Conservation (phyloP, 2,113 vertebrate genomes). For the Myotis yumanensis region DNA sequence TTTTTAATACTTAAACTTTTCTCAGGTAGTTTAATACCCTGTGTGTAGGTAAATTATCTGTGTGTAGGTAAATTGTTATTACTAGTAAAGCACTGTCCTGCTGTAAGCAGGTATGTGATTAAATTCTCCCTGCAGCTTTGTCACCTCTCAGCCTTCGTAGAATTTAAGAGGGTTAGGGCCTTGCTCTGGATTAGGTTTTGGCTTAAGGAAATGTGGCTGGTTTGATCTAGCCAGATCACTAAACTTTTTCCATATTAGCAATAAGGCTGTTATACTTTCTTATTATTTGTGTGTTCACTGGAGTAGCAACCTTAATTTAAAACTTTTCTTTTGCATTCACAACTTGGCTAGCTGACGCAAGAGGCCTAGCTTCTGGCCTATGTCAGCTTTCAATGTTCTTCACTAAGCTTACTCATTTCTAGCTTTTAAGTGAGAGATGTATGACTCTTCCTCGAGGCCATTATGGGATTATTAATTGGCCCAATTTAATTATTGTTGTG, state of each 20-base stretch:
- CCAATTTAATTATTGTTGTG: background rate
- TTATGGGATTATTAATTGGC: background rate
- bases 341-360: background rate
- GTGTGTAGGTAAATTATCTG: too few relatives aligned
- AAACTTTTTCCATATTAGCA: background rate
- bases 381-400: background rate
- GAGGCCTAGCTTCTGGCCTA: background rate
- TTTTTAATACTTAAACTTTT: constrained; percentile 58
- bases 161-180: background rate
- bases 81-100: background rate
- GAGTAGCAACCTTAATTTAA: background rate
- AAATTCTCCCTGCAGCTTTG: background rate
- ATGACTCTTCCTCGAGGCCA: background rate
- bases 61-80: constrained; percentile 33
- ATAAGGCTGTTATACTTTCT: background rate
- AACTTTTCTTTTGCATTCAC: background rate
- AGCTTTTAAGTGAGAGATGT: background rate
- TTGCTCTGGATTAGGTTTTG: background rate
- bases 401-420: background rate
- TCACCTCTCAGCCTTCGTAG: background rate
- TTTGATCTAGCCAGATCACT: background rate
- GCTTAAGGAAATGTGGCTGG: background rate
- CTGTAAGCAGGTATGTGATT: constrained; percentile 1
- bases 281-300: background rate
- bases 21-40: constrained; percentile 15